Evolutionary conservation across 1,140 invertebrate genomes (phyloP), one percentile per base, ranked within the genome.

Genomic region (Popillia japonica): DNA sequence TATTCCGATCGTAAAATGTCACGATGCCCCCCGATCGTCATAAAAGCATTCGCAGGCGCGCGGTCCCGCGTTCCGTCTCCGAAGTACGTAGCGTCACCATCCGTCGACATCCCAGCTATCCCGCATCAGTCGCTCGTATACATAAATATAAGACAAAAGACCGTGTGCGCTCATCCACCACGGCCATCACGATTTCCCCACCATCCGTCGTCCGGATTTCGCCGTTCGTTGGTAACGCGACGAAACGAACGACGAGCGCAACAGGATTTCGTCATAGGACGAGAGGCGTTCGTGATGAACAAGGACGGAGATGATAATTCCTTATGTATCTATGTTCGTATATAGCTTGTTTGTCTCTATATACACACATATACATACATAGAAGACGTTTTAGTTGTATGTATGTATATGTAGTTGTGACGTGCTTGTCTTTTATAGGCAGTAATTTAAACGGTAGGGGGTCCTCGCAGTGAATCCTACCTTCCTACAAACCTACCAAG

Each of bases 151-250:
- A 68, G 27, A 68, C 61, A 68, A 68, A 68, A 68, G 61, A 68
- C 11, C 2, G 27, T 34, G 27, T 4, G 27, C 27, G 48, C 48
- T 55, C 22, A 3, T 0, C 61, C 27, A 27, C 61, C 68, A 34
- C 68, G 77, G 72, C 77, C 77, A 78, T 78, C 44, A 72, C 72
- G 76, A 77, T 77, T 40, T 77, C 23, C 41, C 74, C 76, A 68
- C 76, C 42, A 77, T 41, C 34, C 6, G 73, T 34, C 40, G 73
- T 34, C 27, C 34, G 61, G 61, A 68, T 68, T 68, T 68, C 61
- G 22, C 17, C 27, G 27, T n/a, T n/a, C 27, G 27, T 34, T 34
- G 4, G 27, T 34, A 34, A 55, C 4, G 44, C 22, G 22, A 64
- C 22, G 22, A 64, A 64, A 27, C 17, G 17, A 17, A 74, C 40